Evolutionary conservation across 2,113 vertebrate species (phyloP).

Genomic region (Ailuropoda melanoleuca): DNA sequence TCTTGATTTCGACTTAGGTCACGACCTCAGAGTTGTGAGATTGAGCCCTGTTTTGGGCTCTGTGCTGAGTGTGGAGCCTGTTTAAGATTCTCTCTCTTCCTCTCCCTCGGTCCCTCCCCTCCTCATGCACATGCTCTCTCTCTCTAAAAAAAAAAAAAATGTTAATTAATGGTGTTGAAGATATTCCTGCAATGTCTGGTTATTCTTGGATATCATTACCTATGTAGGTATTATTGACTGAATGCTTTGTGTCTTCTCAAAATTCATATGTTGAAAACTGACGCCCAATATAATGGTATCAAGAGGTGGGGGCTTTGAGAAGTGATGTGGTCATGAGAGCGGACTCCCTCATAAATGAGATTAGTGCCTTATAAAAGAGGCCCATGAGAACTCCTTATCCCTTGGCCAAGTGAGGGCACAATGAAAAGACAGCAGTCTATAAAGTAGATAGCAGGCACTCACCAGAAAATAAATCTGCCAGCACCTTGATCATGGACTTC

Average conservation of each 20-base stretch:
- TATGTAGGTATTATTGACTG: background rate
- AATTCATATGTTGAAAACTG: background rate
- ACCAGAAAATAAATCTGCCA: conserved; percentile 1
- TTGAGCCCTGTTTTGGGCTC: background rate
- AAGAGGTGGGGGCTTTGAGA: background rate
- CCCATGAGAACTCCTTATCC: background rate
- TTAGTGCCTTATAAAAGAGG: background rate
- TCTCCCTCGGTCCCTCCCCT: background rate
- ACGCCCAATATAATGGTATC: background rate
- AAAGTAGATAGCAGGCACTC: background rate
- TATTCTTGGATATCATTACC: background rate
- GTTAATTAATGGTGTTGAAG: background rate
- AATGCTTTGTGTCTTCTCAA: background rate
- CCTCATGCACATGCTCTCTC: background rate
- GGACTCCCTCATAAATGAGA: background rate
- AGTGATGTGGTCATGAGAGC: background rate
- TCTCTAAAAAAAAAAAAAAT: background rate
- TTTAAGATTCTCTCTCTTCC: background rate
- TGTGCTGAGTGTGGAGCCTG: background rate
- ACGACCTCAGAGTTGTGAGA: background rate
- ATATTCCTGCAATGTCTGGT: background rate
- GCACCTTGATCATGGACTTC: background rate
- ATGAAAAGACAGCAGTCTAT: background rate
- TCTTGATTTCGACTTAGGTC: background rate
- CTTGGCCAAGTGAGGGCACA: background rate